phyloP scores from a whole-genome alignment of 92 coral and sea anemone species.

The Porites divaricata region DNA sequence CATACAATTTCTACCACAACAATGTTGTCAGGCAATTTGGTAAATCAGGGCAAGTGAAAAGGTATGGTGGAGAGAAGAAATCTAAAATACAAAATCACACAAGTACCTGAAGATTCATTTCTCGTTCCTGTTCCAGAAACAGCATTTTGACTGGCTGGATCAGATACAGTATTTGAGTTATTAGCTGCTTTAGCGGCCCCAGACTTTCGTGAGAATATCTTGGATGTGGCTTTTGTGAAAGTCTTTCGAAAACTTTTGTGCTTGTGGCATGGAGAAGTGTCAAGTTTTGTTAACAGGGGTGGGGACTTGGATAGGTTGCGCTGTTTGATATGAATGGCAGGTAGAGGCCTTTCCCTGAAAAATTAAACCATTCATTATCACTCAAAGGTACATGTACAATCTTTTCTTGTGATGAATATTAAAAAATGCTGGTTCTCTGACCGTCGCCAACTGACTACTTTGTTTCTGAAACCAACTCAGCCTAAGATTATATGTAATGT shows the following conservation, averaged over 20 bases:
- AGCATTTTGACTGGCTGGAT: slow-evolving; percentile 68
- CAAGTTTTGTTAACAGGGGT: slow-evolving; percentile 70
- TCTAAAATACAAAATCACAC: not conserved
- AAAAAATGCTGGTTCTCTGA: too few species aligned
- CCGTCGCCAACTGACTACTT: too few species aligned
- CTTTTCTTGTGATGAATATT: too few species aligned
- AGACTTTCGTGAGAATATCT: slow-evolving; percentile 89
- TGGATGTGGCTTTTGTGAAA: slow-evolving; percentile 87
- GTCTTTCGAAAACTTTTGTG: slow-evolving; percentile 90
- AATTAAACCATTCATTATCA: too few species aligned
- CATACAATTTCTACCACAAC: too few species aligned
- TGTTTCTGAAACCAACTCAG: too few species aligned
- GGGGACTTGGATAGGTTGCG: slow-evolving; percentile 53
- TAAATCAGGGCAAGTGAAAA: not conserved
- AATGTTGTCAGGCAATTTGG: too few species aligned
- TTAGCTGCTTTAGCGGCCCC: slow-evolving; percentile 50
- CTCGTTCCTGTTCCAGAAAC: slow-evolving; percentile 83
- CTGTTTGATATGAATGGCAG: slow-evolving; percentile 83
- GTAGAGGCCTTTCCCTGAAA: slow-evolving; percentile 87
- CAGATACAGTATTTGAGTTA: slow-evolving; percentile 30
- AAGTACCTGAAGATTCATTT: slow-evolving; percentile 67
- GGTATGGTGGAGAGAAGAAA: too few species aligned
- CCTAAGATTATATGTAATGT: too few species aligned
- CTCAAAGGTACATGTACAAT: not conserved
- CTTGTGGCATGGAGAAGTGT: slow-evolving; percentile 71